These are phyloP conservation scores for Todus mexicanus DNA, from an alignment of 2,797 vertebrate genomes.

Conservation along the genomic window DNA sequence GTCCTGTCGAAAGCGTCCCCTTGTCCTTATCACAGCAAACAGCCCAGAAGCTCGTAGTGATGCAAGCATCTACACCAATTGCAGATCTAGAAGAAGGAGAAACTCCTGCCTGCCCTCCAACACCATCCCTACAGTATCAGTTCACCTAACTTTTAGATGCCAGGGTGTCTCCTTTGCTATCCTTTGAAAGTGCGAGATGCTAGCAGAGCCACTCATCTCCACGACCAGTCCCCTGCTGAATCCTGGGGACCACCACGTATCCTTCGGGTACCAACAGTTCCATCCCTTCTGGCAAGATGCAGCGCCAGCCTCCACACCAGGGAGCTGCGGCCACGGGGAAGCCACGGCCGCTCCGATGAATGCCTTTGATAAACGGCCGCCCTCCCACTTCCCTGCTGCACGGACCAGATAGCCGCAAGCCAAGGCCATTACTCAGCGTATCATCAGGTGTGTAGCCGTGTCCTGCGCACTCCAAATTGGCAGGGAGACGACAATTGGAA, in stretches of 20 bases:
- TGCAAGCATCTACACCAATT: not conserved
- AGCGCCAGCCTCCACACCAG: not conserved
- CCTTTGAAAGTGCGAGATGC: not conserved
- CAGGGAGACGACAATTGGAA: constrained; percentile 20
- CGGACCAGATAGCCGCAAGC: constrained; percentile 45
- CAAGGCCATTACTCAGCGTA: constrained; percentile 45
- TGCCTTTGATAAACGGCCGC: not conserved
- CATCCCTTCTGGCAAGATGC: not conserved
- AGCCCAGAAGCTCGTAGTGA: not conserved
- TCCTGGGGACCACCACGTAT: accelerated
- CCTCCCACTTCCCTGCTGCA: constrained; percentile 31
- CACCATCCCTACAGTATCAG: not conserved
- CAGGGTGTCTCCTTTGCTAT: not conserved
- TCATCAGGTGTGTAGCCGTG: constrained; percentile 61
- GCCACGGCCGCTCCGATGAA: not conserved
- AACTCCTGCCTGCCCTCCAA: not conserved
- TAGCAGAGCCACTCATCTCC: not conserved
- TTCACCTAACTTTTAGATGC: not conserved
- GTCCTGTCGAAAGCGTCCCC: not conserved
- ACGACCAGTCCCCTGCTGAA: not conserved
- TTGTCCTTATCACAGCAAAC: not conserved
- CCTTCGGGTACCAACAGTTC: not conserved
- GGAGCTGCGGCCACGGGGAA: not conserved
- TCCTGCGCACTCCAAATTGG: constrained; percentile 30
- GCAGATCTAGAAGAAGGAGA: not conserved